Evolutionary conservation across 2,888 invertebrate species (phyloP), one percentile per base, ranked within the genome.

Genomic region (Lasioglossum morio): DNA sequence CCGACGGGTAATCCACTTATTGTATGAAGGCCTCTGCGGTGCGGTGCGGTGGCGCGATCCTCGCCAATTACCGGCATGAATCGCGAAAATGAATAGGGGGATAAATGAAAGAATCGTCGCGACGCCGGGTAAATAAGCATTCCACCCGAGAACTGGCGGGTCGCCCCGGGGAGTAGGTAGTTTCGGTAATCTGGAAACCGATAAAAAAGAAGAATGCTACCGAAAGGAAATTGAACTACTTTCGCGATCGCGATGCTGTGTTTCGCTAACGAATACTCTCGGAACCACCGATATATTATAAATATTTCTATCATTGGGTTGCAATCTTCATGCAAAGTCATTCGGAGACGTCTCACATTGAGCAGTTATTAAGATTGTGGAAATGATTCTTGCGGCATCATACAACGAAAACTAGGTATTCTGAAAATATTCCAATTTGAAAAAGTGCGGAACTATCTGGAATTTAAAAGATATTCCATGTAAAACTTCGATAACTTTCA

Each of bases 81-180:
- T 79, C 66, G 82, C 34, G 37, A 66, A 34, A 34, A 57, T 57
- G 57, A 57, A 57, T 27, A 74, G 57, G 0, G 23, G 53, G 76
- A 19, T 27, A 77, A 77, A 81, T 72, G 46, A 69, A 82, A 69
- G 48, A 40, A 73, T 74, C 69, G 77, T 23, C 23, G 23, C 66
- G 66, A 69, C 69, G 69, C 37, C 37, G 69, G 12, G 37, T 69
- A 37, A 37, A 37, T 69, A 40, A 69, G 69, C 69, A 23, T 66
- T 3, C 23, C 34, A 12, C 48, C 57, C 27, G 60, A 16, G 27
- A 16, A 63, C 16, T 27, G 27, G 1, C 27, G 27, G 14, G 4
- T 27, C 27, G 27, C 14, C 27, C 2, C 16, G 14, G 27, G 60
- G 16, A 5, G 19, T 1, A 34, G 66, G 34, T 53, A 74, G n/a